These are phyloP conservation scores for Antheraea pernyi DNA, from an alignment of 1,140 invertebrate genomes.

Conservation along the genomic window DNA sequence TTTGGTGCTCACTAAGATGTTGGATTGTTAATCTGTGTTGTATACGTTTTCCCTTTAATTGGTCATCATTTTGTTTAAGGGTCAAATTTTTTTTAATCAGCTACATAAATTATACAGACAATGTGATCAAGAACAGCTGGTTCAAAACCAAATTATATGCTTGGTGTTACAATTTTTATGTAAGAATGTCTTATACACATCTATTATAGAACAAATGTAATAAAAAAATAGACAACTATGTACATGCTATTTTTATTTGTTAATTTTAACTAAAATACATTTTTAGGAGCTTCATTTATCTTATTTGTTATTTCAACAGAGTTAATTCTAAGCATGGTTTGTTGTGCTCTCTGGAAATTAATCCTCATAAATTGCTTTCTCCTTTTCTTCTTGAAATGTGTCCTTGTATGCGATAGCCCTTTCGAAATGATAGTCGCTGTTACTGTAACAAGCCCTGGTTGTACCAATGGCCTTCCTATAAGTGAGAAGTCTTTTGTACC, in stretches of 20 bases:
- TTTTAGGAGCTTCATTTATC: constrained; percentile 60
- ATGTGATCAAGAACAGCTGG: too few species aligned
- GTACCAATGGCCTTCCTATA: constrained; percentile 89
- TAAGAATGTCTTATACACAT: too few species aligned
- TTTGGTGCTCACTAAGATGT: too few species aligned
- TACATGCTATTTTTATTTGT: constrained; percentile 25
- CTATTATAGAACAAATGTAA: too few species aligned
- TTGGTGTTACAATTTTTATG: too few species aligned
- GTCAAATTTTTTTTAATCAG: too few species aligned
- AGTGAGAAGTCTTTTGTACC: constrained; percentile 93
- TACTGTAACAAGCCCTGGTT: constrained; percentile 86
- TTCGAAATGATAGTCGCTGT: constrained; percentile 95
- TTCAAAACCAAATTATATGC: too few species aligned
- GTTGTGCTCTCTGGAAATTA: constrained; percentile 85
- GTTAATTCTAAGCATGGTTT: constrained; percentile 88
- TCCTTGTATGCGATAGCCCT: constrained; percentile 90
- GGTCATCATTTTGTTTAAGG: too few species aligned
- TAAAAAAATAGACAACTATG: too few species aligned
- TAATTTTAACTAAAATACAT: constrained; percentile 51
- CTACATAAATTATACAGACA: too few species aligned
- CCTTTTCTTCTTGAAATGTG: constrained; percentile 86
- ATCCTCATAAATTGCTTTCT: constrained; percentile 89
- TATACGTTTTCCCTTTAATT: too few species aligned
- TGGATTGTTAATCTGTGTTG: too few species aligned
- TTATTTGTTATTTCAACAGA: constrained; percentile 77